These are phyloP conservation scores for Melipona beecheii DNA, from an alignment of 2,888 invertebrate genomes.

Conservation along the genomic window DNA sequence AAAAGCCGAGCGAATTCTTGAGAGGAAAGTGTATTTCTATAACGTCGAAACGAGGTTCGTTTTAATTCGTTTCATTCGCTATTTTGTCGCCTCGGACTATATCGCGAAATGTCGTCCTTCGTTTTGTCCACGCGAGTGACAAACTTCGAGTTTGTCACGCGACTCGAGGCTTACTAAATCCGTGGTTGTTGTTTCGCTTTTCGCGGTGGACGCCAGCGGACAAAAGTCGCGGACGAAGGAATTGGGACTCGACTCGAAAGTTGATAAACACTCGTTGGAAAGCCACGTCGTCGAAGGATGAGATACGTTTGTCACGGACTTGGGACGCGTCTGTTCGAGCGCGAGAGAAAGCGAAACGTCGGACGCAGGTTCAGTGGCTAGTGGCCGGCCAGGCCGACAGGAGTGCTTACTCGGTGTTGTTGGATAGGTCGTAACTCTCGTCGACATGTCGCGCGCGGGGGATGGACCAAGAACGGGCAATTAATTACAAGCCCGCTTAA, in stretches of 20 bases:
- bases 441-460: slow-evolving; percentile 55
- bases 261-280: too few species aligned
- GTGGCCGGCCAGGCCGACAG: slow-evolving; percentile 15
- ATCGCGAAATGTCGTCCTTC: too few species aligned
- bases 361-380: slow-evolving; percentile 38
- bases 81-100: background rate
- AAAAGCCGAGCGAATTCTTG: background rate
- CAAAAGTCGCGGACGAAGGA: too few species aligned
- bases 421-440: slow-evolving; percentile 58
- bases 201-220: too few species aligned
- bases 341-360: background rate
- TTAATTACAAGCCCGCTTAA: slow-evolving; percentile 69
- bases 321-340: background rate
- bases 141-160: too few species aligned
- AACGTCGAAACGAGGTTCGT: background rate
- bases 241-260: too few species aligned
- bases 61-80: background rate
- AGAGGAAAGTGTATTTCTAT: background rate
- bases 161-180: too few species aligned
- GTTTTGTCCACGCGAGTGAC: too few species aligned
- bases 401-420: slow-evolving; percentile 30
- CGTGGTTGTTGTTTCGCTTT: too few species aligned
- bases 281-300: too few species aligned
- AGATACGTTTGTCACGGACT: too few species aligned
- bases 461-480: slow-evolving; percentile 58